These are phyloP conservation scores for Acromyrmex heyeri DNA, from an alignment of 1,140 invertebrate genomes.

Conservation along the genomic window DNA sequence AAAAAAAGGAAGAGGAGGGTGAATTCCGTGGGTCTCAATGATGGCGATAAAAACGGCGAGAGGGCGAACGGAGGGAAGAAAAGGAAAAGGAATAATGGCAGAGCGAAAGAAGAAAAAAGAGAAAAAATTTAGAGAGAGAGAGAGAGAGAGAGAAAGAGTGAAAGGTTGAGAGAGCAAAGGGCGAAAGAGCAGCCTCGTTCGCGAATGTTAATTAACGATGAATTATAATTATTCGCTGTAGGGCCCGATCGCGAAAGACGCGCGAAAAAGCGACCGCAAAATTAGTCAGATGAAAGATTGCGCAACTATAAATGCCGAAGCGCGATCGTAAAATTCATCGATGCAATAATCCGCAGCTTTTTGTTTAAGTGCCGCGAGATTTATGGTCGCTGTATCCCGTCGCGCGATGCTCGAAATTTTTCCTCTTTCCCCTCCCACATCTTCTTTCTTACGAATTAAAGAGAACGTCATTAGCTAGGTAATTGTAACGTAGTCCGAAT, in stretches of 20 bases:
- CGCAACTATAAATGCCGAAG: conserved; percentile 49
- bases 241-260: neutral
- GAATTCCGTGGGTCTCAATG: conserved; percentile 71
- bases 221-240: conserved; percentile 74
- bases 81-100: conserved; percentile 45
- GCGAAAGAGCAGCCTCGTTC: conserved; percentile 47
- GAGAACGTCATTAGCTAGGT: neutral
- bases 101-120: conserved; percentile 24
- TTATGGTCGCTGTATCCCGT: conserved; percentile 12
- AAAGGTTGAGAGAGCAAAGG: neutral
- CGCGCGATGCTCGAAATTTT: conserved; percentile 22
- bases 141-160: neutral
- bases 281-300: conserved; percentile 55
- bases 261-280: conserved; percentile 42
- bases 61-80: conserved; percentile 57
- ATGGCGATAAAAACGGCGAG: conserved; percentile 77
- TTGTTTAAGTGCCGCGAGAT: conserved; percentile 34
- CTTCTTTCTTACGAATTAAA: conserved; percentile 1
- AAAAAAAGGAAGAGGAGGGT: conserved; percentile 72
- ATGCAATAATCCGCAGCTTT: conserved; percentile 40
- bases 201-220: conserved; percentile 79
- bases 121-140: conserved; percentile 7
- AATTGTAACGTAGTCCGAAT: neutral
- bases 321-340: conserved; percentile 61
- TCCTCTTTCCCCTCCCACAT: neutral